A percentile compares a stretch with the other conserved stretches of the same genome.
Conservation (phyloP, 2,797 vertebrate genomes). For the Characodon lateralis region DNA sequence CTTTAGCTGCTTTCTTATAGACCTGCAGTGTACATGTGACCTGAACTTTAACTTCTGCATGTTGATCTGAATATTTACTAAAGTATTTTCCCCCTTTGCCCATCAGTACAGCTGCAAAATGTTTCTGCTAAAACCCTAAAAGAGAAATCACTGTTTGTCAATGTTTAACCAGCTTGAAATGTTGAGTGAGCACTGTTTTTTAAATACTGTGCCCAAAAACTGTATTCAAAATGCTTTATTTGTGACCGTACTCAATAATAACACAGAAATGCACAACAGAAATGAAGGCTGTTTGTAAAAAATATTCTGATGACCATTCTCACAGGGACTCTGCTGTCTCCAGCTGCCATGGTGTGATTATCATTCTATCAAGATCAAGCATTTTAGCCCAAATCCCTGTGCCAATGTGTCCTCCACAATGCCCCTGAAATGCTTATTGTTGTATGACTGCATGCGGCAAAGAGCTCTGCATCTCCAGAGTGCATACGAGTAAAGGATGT, state of each 20-base stretch:
- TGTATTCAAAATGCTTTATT: neutral
- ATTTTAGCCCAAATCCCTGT: neutral
- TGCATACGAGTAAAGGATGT: neutral
- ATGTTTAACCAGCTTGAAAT: neutral
- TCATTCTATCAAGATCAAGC: neutral
- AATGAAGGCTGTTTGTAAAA: neutral
- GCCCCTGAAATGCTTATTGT: neutral
- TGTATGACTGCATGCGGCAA: neutral
- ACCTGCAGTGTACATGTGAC: slow-evolving; percentile 11
- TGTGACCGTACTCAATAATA: neutral
- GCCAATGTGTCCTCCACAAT: neutral
- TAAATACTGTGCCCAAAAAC: neutral
- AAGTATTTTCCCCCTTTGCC: slow-evolving; percentile 17
- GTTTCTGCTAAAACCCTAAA: slow-evolving; percentile 3
- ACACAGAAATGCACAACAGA: neutral
- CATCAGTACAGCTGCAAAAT: neutral
- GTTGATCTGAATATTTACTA: slow-evolving; percentile 27
- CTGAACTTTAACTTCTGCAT: slow-evolving; percentile 22
- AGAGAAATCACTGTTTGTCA: neutral
- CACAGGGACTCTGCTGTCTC: neutral
- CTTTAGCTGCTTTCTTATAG: slow-evolving; percentile 23
- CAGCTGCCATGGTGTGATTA: too few species aligned
- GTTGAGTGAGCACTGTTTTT: neutral
- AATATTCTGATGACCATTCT: neutral
- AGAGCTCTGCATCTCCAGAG: neutral